A percentile compares a stretch with the other conserved stretches of the same genome.
Evolutionary conservation across 1,140 invertebrate genomes (phyloP).

Genomic region (Tetraneura akinire): DNA sequence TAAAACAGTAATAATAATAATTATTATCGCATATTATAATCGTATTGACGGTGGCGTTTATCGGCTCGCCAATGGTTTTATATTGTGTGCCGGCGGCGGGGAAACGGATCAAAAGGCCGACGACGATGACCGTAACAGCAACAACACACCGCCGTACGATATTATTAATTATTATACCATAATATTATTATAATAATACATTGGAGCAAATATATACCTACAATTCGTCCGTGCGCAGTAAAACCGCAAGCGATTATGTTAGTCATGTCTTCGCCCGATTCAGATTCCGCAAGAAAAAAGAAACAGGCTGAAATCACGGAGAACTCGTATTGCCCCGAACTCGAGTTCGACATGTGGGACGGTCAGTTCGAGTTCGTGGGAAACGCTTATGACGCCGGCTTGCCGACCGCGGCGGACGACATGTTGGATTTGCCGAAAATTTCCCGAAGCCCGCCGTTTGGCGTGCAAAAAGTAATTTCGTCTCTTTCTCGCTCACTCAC

Average conservation of each 20-base stretch:
- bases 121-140: neutral
- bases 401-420: neutral
- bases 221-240: too few species aligned
- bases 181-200: too few species aligned
- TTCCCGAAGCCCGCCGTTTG: neutral
- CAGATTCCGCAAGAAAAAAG: too few species aligned
- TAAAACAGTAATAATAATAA: neutral
- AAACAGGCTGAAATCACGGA: neutral
- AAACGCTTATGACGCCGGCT: slow-evolving; percentile 50
- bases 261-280: slow-evolving; percentile 17
- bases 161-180: too few species aligned
- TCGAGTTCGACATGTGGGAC: slow-evolving; percentile 84
- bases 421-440: slow-evolving; percentile 25
- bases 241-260: neutral
- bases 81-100: too few species aligned
- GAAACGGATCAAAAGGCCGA: too few species aligned
- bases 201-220: too few species aligned
- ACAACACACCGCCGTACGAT: neutral
- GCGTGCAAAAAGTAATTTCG: slow-evolving; percentile 36
- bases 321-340: slow-evolving; percentile 52
- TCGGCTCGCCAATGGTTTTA: neutral
- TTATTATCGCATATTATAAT: too few species aligned
- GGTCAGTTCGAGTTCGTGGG: slow-evolving; percentile 82
- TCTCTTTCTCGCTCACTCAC: too few species aligned
- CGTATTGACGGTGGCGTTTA: neutral